Evolutionary conservation across 2,113 vertebrate genomes (phyloP).

Genomic region (Potamarius usumacintae): DNA sequence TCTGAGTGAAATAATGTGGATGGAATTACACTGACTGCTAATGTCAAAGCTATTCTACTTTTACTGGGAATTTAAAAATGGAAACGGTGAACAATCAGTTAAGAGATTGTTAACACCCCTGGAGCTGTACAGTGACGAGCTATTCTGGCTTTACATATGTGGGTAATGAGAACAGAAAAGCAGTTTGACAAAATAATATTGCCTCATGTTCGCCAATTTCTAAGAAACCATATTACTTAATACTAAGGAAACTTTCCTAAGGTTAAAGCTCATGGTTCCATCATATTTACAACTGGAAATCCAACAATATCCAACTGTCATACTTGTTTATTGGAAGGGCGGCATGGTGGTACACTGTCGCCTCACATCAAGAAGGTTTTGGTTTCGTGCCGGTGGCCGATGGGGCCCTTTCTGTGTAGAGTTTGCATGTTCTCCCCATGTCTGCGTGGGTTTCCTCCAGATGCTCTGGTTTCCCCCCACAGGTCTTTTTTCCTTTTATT

Average conservation of each 20-base stretch:
- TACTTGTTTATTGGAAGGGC: no score
- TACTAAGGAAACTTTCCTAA: background rate
- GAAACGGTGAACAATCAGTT: background rate
- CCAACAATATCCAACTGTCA: no score
- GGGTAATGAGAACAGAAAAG: background rate
- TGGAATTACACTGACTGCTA: background rate
- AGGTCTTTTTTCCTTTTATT: no score
- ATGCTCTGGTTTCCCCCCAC: no score
- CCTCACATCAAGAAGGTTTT: no score
- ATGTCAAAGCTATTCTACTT: background rate
- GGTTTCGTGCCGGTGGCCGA: no score
- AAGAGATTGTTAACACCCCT: background rate
- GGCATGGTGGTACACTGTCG: no score
- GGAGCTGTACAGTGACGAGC: background rate
- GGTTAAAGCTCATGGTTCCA: background rate
- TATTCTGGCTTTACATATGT: background rate
- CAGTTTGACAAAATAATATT: background rate
- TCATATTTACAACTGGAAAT: background rate
- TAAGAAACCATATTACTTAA: background rate
- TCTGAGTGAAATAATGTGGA: background rate
- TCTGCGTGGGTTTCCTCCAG: no score
- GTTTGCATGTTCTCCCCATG: no score
- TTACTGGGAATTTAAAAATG: background rate
- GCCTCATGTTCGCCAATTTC: background rate
- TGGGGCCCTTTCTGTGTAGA: no score